Percentiles rank a stretch among this genome's conserved stretches.
Evolutionary conservation across 2,113 vertebrate species (phyloP).

Genomic region (Eretmochelys imbricata): DNA sequence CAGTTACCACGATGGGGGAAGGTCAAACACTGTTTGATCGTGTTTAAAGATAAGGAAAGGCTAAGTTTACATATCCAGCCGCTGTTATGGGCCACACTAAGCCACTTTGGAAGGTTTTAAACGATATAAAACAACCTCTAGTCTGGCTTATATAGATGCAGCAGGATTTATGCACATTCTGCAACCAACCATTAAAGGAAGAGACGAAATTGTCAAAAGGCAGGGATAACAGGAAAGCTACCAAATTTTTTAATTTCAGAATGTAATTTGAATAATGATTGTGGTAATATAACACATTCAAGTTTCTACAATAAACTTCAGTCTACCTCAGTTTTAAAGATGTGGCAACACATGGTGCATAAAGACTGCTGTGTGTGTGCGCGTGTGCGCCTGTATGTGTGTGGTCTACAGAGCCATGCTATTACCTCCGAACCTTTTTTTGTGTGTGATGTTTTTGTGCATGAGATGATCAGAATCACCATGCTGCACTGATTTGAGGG

Average conservation of each 20-base stretch:
- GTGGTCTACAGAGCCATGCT: slow-evolving; percentile 88
- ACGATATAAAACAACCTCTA: slow-evolving; percentile 71
- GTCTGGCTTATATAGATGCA: slow-evolving; percentile 78
- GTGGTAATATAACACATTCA: slow-evolving; percentile 91
- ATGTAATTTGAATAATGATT: slow-evolving; percentile 92
- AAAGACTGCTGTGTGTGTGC: slow-evolving; percentile 79
- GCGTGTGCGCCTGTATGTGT: slow-evolving; percentile 72
- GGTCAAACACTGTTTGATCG: slow-evolving; percentile 83
- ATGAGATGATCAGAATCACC: slow-evolving; percentile 84
- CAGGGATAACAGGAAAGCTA: slow-evolving; percentile 79
- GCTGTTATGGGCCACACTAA: slow-evolving; percentile 83
- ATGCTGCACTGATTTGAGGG: slow-evolving; percentile 88
- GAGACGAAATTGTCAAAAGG: slow-evolving; percentile 78
- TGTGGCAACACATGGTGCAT: slow-evolving; percentile 84
- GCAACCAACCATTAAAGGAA: slow-evolving; percentile 78
- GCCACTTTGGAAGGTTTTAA: slow-evolving; percentile 79
- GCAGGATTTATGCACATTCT: slow-evolving; percentile 82
- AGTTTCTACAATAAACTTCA: slow-evolving; percentile 90
- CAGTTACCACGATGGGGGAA: slow-evolving; percentile 79
- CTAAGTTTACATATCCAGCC: slow-evolving; percentile 84
- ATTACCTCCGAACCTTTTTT: slow-evolving; percentile 87
- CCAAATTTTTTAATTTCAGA: slow-evolving; percentile 82
- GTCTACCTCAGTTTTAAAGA: slow-evolving; percentile 93
- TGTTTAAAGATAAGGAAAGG: slow-evolving; percentile 78
- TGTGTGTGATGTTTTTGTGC: slow-evolving; percentile 83